Evolutionary conservation across 2,113 vertebrate genomes (phyloP).

Genomic region (Elgaria multicarinata): DNA sequence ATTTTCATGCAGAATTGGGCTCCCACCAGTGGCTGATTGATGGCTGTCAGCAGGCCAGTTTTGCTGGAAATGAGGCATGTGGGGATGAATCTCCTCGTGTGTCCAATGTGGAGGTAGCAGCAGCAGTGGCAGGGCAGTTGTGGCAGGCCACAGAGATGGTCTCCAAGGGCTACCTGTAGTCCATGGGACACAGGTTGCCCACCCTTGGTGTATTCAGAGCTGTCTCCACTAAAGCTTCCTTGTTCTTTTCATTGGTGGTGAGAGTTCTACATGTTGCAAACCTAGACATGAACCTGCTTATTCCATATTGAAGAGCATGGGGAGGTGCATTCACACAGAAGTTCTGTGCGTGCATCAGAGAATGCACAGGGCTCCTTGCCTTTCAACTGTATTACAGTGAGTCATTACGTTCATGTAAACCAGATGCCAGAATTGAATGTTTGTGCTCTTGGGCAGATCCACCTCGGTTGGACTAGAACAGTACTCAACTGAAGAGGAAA

Average conservation of each 20-base stretch:
- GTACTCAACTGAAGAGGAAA: slow-evolving; percentile 66
- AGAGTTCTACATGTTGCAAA: not conserved
- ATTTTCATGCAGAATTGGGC: too few relatives aligned
- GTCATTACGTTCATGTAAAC: not conserved
- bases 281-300: not conserved
- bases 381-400: not conserved
- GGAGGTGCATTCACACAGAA: not conserved
- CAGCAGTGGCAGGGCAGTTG: too few relatives aligned
- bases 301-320: not conserved
- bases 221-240: not conserved
- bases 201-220: not conserved
- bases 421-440: not conserved
- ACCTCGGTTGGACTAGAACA: slow-evolving; percentile 51
- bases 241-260: not conserved
- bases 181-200: too few relatives aligned
- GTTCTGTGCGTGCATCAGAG: not conserved
- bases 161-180: too few relatives aligned
- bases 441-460: not conserved
- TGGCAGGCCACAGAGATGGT: too few relatives aligned
- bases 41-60: too few relatives aligned
- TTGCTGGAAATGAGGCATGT: too few relatives aligned
- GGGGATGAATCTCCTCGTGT: too few relatives aligned
- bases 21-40: too few relatives aligned
- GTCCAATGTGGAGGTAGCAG: too few relatives aligned
- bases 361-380: not conserved